Conservation (phyloP, 2,797 vertebrate genomes). For the Acanthurus tractus region DNA sequence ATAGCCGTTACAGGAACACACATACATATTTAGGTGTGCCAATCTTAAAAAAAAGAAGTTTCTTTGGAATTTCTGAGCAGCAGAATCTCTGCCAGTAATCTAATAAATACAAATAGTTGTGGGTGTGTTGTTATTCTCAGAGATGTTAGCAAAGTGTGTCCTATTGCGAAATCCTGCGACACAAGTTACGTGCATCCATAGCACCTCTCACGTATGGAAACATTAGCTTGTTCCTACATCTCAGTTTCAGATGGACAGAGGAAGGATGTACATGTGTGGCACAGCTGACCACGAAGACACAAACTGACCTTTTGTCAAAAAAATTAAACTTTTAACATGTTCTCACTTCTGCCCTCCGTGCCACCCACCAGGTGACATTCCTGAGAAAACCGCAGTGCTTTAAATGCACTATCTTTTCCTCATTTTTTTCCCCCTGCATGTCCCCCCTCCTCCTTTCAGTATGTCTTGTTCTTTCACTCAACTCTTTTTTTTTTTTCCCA, state of each 20-base stretch:
- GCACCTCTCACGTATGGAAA: not conserved
- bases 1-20: conserved; percentile 39
- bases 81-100: not conserved
- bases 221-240: not conserved
- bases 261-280: not conserved
- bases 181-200: not conserved
- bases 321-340: conserved; percentile 33
- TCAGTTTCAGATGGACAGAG: conserved; percentile 18
- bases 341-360: conserved; percentile 39
- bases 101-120: conserved; percentile 5
- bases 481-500: not conserved
- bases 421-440: conserved; percentile 7
- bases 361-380: conserved; percentile 73
- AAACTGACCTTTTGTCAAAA: conserved; percentile 14
- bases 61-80: conserved; percentile 5
- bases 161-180: conserved; percentile 3
- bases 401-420: conserved; percentile 27
- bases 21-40: conserved; percentile 31
- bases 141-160: not conserved
- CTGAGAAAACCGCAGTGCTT: conserved; percentile 63
- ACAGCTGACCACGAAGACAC: conserved; percentile 23
- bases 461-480: conserved; percentile 15
- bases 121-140: not conserved
- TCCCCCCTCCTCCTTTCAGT: conserved; percentile 1
- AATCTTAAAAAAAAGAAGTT: conserved; percentile 26